Conservation (phyloP, 2,113 vertebrate species). For the Thalassarche chlororhynchos region DNA sequence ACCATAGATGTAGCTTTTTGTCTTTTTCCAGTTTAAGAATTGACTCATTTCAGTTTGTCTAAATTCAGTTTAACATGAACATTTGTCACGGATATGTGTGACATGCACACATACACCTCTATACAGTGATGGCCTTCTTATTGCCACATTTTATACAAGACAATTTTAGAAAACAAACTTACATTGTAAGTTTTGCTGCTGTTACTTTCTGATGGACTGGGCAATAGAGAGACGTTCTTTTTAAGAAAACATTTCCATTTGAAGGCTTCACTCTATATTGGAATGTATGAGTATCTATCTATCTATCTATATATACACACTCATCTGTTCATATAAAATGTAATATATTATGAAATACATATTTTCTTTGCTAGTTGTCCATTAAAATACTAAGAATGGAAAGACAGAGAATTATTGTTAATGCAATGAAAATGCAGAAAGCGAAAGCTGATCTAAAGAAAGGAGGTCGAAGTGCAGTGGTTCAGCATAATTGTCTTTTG, state of each 20-base stretch:
- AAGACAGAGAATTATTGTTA: background rate
- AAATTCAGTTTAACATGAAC: background rate
- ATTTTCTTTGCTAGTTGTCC: conserved; percentile 21
- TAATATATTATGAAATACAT: background rate
- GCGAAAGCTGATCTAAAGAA: background rate
- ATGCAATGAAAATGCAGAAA: background rate
- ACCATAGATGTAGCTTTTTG: background rate
- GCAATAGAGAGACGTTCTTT: background rate
- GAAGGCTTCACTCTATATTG: conserved; percentile 33
- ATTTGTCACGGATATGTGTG: background rate
- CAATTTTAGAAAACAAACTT: background rate
- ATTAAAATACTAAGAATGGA: background rate
- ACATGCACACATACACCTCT: background rate
- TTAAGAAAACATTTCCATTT: background rate
- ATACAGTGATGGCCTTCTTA: background rate
- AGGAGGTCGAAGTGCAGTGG: background rate
- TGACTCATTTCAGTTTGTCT: conserved; percentile 11
- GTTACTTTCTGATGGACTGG: background rate
- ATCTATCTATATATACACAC: background rate
- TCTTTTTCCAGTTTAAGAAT: background rate
- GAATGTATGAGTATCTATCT: background rate
- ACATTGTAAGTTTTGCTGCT: background rate
- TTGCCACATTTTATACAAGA: background rate
- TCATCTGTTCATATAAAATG: background rate
- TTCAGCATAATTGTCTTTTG: background rate